These are phyloP conservation scores for Phalacrocorax carbo DNA, from an alignment of 2,113 vertebrate genomes.

Conservation along the genomic window DNA sequence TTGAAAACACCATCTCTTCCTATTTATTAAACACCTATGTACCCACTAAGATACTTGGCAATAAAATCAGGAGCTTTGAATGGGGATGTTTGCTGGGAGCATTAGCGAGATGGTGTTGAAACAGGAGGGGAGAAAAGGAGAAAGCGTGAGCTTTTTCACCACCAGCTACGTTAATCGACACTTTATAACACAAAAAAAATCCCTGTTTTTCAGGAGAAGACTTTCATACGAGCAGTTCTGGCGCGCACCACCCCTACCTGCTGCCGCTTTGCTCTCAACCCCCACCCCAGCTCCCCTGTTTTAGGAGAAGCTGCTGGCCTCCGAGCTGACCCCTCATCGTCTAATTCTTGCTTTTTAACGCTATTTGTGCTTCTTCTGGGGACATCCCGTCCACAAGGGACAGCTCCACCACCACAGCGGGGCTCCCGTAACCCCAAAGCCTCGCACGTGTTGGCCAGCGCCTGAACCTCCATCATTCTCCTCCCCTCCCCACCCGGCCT, in stretches of 20 bases:
- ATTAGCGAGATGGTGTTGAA: not conserved
- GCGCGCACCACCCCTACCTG: not conserved
- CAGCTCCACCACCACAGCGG: not conserved
- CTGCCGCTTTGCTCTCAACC: not conserved
- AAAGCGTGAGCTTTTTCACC: not conserved
- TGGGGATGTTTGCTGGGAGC: not conserved
- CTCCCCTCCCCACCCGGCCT: not conserved
- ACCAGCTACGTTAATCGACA: not conserved
- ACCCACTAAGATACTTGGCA: not conserved
- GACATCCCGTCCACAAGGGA: not conserved
- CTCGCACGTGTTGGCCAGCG: fast-evolving
- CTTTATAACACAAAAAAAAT: not conserved
- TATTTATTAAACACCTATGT: not conserved
- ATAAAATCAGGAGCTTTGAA: not conserved
- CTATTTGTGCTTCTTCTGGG: not conserved
- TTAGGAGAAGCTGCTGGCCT: fast-evolving
- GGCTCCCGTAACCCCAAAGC: not conserved
- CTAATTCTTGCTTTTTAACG: not conserved
- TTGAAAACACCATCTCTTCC: not conserved
- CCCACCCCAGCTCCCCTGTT: not conserved
- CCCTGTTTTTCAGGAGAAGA: not conserved
- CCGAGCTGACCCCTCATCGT: fast-evolving
- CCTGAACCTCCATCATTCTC: not conserved
- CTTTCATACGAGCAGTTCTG: not conserved
- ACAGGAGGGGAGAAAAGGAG: not conserved